Conservation (phyloP, 2,797 vertebrate species). For the Sebastes cheni region DNA sequence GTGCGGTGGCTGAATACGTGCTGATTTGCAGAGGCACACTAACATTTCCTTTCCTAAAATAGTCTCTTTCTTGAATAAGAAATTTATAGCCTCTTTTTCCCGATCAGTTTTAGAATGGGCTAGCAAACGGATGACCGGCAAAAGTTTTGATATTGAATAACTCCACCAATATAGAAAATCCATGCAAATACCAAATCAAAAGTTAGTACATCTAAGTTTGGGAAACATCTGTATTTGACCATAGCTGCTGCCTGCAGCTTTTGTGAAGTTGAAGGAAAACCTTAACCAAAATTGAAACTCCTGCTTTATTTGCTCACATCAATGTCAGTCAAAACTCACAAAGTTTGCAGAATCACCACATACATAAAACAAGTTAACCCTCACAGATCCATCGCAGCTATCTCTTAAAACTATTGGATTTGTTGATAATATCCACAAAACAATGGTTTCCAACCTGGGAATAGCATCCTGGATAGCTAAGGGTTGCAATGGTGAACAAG, state of each 20-base stretch:
- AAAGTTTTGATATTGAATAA: constrained; percentile 1
- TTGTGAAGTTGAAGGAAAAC: not conserved
- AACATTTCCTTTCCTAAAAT: constrained; percentile 46
- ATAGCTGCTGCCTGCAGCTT: not conserved
- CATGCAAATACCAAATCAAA: not conserved
- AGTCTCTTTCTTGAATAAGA: constrained; percentile 16
- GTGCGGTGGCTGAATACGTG: constrained; percentile 46
- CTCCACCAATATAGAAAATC: not conserved
- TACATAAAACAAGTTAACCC: not conserved
- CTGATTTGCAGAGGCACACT: constrained; percentile 49
- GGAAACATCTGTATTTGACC: not conserved
- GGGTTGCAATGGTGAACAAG: not conserved
- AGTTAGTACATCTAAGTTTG: not conserved
- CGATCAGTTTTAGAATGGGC: not conserved
- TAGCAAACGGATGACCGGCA: not conserved
- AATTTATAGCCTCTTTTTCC: constrained; percentile 6
- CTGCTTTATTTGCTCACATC: not conserved
- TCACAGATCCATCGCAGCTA: not conserved
- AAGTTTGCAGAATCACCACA: not conserved
- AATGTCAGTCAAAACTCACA: not conserved
- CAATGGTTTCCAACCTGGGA: not conserved
- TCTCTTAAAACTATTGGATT: not conserved
- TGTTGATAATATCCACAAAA: not conserved
- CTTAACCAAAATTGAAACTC: not conserved
- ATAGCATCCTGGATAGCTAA: not conserved